Evolutionary conservation across 2,888 invertebrate species (phyloP), one percentile per base, ranked within the genome.

Genomic region (Mesochorus sp.): DNA sequence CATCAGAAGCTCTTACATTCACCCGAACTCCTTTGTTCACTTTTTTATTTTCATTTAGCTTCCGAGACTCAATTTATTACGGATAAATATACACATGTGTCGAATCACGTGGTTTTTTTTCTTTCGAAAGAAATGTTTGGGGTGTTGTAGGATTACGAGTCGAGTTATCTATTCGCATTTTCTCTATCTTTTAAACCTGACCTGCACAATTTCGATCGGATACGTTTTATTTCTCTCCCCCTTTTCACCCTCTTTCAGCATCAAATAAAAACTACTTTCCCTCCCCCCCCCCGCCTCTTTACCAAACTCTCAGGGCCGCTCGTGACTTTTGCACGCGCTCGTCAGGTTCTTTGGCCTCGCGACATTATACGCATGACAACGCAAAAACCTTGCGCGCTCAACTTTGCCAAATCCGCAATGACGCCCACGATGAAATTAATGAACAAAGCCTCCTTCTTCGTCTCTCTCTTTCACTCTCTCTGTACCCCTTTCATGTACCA

Each of bases 331-430:
- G 64, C 76, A 55, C 76, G 55, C 37, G 59, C 37, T 39, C 14
- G 61, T 62, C 12, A 10, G 28, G 39, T 14, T 70, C 47, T 37
- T 34, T 47, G 34, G 17, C 10, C 47, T 47, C 14, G 8, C n/a
- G 19, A 47, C 10, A 47, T 47, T 47, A 21, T 6, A 31, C 39
- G n/a, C 31, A 31, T 26, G 10, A 21, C 14, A 21, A 42, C 53
- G 26, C 31, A 61, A 17, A 37, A 39, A 21, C 2, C 8, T 37
- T 19, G 19, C 17, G 14, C 12, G 31, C 47, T 24, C 39, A 17
- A 8, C n/a, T 53, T 14, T 42, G 34, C 10, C 37, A 80, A 82
- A 53, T 83, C 84, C 84, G 82, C 82, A 83, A 83, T n/a, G n/a
- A n/a, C 85, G 84, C 78, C 80, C 82, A 81, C 59, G 66, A 37